These are phyloP conservation scores for Drosophila neonasuta DNA, from an alignment of 2,888 invertebrate species.

Conservation along the genomic window DNA sequence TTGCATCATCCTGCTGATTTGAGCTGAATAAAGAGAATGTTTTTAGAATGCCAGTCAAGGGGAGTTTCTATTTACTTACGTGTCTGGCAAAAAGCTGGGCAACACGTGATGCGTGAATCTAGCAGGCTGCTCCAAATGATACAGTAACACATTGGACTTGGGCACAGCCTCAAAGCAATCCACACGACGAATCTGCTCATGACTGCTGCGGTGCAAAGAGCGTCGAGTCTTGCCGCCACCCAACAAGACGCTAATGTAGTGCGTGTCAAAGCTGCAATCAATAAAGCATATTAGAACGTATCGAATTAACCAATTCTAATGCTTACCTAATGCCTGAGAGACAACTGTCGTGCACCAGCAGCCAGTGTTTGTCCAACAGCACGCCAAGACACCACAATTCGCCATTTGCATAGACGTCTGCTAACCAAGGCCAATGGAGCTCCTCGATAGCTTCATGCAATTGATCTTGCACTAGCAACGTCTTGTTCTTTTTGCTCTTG, in stretches of 20 bases:
- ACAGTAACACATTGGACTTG: conserved; percentile 85
- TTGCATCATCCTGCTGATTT: conserved; percentile 52
- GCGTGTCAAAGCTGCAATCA: conserved; percentile 83
- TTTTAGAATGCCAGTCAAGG: not conserved
- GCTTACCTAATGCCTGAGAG: conserved; percentile 73
- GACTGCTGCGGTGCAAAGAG: conserved; percentile 84
- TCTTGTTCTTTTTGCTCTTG: conserved; percentile 73
- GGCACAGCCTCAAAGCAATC: conserved; percentile 84
- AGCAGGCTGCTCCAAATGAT: conserved; percentile 85
- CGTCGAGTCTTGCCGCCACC: conserved; percentile 86
- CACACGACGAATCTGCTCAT: conserved; percentile 87
- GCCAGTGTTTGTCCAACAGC: conserved; percentile 86
- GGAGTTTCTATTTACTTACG: conserved; percentile 80
- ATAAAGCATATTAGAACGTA: not conserved
- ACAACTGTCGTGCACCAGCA: conserved; percentile 85
- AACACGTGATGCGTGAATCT: conserved; percentile 86
- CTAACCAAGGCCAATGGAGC: conserved; percentile 88
- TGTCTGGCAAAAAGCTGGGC: conserved; percentile 85
- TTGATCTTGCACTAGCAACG: conserved; percentile 75
- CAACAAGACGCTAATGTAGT: conserved; percentile 86
- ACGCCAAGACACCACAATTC: conserved; percentile 87
- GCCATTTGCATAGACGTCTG: conserved; percentile 88
- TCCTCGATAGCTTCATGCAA: conserved; percentile 79
- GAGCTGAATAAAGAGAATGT: not conserved
- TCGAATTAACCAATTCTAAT: fast-evolving